Base-by-base conservation (phyloP, 2,797 vertebrate genomes). In the Crenichthys baileyi region DNA sequence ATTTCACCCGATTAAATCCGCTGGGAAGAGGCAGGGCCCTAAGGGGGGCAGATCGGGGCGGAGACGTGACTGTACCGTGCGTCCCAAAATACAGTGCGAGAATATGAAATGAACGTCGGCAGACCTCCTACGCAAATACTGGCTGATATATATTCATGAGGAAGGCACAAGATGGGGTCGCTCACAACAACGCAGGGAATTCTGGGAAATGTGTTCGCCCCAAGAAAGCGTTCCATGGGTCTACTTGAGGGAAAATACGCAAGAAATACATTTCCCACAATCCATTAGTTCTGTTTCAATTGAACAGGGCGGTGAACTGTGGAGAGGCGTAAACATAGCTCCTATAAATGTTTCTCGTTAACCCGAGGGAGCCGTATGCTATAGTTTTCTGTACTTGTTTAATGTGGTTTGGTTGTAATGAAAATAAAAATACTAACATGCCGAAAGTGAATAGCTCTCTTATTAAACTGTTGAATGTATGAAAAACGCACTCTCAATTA, bases 21-120 rank as follows among this genome's bases (percentile, higher is more conserved):
- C 81, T 89, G 84, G 50, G 79, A 90, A 90, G 93, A 91, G 91
- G 91, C 91, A 85, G 88, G 81, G 82, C 87, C 82, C 82, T 86
- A 63, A 53, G 87, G 80, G 67, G 1, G 90, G 89, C 81, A 80
- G 84, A 88, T 65, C 89, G 80, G 90, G 94, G 93, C 93, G 93
- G 94, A 93, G 94, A 94, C 92, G 92, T 89, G 89, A 87, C 90
- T 77, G 88, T 70, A 86, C 90, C 73, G 89, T 70, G 90, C 92
- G 89, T 90, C 91, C 92, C 93, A 75, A 88, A 93, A 92, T 83
- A 90, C 91, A 74, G 92, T 13, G 87, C 87, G 79, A 31, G 93
- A 93, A 95, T 95, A 95, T 94, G 93, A 93, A 95, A 95, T 94
- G 92, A 95, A 94, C 92, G 94, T 94, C 94, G 90, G 88, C 91